These are phyloP conservation scores for Heliothis peltigera DNA, from an alignment of 2,888 invertebrate genomes.

Conservation along the genomic window DNA sequence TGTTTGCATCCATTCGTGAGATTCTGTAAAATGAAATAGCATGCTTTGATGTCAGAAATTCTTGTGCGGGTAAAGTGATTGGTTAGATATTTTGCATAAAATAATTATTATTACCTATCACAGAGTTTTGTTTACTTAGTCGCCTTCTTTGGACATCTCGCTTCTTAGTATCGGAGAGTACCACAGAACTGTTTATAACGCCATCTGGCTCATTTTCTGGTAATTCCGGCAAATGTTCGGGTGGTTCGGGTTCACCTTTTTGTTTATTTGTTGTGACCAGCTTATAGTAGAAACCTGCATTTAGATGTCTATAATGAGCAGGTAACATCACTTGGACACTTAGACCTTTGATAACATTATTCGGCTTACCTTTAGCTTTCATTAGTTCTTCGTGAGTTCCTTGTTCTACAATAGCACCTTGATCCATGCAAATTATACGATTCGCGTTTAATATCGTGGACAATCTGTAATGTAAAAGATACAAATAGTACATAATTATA, in stretches of 20 bases:
- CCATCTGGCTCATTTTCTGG: conserved; percentile 69
- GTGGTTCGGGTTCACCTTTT: conserved; percentile 76
- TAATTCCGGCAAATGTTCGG: conserved; percentile 76
- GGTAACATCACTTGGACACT: too few species aligned
- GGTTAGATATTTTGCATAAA: background rate
- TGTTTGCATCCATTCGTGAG: conserved; percentile 83
- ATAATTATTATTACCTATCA: conserved; percentile 58
- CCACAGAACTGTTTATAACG: conserved; percentile 3
- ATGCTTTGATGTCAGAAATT: background rate
- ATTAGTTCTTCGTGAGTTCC: conserved; percentile 94
- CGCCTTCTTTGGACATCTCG: conserved; percentile 70
- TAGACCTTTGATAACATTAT: background rate
- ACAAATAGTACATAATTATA: too few species aligned
- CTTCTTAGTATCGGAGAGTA: conserved; percentile 62
- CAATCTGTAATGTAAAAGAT: conserved; percentile 77
- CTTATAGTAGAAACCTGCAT: conserved; percentile 85
- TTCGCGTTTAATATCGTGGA: conserved; percentile 93
- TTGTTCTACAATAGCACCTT: conserved; percentile 93
- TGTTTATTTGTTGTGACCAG: conserved; percentile 91
- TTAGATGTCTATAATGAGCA: conserved; percentile 5
- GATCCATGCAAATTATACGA: conserved; percentile 92
- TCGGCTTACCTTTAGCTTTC: conserved; percentile 88
- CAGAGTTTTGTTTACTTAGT: conserved; percentile 76
- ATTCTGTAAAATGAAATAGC: conserved; percentile 65
- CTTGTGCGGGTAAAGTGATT: background rate